Evolutionary conservation across 2,113 vertebrate species (phyloP).

Genomic region (Callospermophilus lateralis): DNA sequence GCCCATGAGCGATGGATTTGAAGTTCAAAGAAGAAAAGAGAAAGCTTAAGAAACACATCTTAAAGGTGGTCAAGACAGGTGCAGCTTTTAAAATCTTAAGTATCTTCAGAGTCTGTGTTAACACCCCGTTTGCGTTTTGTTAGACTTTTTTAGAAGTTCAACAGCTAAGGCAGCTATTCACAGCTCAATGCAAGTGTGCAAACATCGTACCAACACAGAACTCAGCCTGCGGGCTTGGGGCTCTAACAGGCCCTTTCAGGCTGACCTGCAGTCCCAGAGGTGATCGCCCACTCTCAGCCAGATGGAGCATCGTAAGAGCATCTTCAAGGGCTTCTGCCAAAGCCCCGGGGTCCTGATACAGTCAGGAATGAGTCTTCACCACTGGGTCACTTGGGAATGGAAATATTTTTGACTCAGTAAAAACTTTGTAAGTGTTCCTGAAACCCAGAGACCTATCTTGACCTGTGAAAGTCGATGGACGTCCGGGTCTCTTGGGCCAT

Average conservation of each 20-base stretch:
- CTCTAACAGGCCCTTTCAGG: not conserved
- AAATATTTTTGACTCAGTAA: not conserved
- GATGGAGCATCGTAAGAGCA: fast-evolving
- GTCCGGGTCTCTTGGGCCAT: not conserved
- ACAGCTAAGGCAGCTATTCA: not conserved
- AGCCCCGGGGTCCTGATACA: not conserved
- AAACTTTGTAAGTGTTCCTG: not conserved
- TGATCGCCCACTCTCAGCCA: fast-evolving
- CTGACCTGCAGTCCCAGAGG: too few species aligned
- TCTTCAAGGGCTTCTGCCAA: not conserved
- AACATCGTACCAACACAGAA: fast-evolving
- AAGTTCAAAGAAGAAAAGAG: conserved; percentile 87
- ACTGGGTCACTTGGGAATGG: not conserved
- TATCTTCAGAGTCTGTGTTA: conserved; percentile 70
- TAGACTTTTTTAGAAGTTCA: conserved; percentile 40
- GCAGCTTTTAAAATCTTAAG: conserved; percentile 76
- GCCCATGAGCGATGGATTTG: conserved; percentile 65
- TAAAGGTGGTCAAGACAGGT: conserved; percentile 70
- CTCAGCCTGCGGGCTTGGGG: not conserved
- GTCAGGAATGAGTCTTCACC: not conserved
- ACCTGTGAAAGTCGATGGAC: not conserved
- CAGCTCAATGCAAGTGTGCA: not conserved
- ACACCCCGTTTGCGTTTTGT: conserved; percentile 60
- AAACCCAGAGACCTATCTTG: not conserved
- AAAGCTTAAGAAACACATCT: conserved; percentile 78